Percentiles rank a stretch among this genome's conserved stretches.
These are phyloP conservation scores for Melikaiella ostensackeni DNA, from an alignment of 2,888 invertebrate genomes.

Conservation along the genomic window DNA sequence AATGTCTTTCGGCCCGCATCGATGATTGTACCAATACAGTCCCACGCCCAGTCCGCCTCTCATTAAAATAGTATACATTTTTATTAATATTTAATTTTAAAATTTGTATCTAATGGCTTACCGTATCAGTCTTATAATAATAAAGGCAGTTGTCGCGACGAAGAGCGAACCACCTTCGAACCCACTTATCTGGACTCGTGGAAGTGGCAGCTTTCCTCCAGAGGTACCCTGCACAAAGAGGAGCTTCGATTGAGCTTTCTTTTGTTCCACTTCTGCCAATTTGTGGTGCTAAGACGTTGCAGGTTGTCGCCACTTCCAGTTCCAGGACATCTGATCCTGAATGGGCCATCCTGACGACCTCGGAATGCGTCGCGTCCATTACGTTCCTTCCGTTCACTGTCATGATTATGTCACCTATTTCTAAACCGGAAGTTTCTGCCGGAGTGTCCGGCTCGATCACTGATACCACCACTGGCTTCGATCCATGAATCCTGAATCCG, in stretches of 20 bases:
- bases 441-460: conserved; percentile 96
- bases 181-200: conserved; percentile 84
- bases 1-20: too few relatives aligned
- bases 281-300: conserved; percentile 86
- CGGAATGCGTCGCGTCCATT: conserved; percentile 94
- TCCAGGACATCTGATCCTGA: conserved; percentile 91
- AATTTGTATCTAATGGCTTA: conserved; percentile 76
- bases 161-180: conserved; percentile 93
- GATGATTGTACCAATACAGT: too few relatives aligned
- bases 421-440: conserved; percentile 93
- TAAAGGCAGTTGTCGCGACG: conserved; percentile 96
- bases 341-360: conserved; percentile 94
- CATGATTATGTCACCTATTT: conserved; percentile 96
- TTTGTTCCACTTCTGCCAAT: conserved; percentile 81
- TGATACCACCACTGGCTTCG: conserved; percentile 97
- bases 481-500: conserved; percentile 96
- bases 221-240: conserved; percentile 86
- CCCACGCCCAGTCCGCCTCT: too few relatives aligned
- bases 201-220: conserved; percentile 84
- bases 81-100: too few relatives aligned
- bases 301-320: conserved; percentile 92
- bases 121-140: conserved; percentile 95
- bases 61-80: too few relatives aligned
- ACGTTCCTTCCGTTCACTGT: conserved; percentile 94
- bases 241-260: conserved; percentile 77